Conservation (phyloP, 2,797 vertebrate genomes). For the Choloepus didactylus region DNA sequence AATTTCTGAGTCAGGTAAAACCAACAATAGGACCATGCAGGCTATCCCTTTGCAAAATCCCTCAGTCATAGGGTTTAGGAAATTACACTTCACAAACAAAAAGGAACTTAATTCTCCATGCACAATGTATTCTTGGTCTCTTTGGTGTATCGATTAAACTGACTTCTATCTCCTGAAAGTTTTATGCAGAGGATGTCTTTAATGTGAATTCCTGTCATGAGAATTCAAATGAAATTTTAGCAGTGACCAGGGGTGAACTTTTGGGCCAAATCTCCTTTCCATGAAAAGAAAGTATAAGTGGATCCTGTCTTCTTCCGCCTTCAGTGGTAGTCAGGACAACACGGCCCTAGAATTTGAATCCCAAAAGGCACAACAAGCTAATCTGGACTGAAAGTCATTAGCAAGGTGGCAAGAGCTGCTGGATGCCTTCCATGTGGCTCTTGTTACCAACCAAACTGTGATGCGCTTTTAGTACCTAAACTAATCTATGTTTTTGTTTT, state of each 20-base stretch:
- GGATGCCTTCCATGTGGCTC: conserved; percentile 69
- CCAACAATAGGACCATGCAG: conserved; percentile 54
- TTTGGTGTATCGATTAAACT: conserved; percentile 83
- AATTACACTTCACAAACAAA: conserved; percentile 79
- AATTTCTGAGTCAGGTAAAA: conserved; percentile 83
- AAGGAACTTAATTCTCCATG: conserved; percentile 80
- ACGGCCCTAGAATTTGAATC: conserved; percentile 48
- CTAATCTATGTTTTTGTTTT: conserved; percentile 84
- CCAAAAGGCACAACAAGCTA: conserved; percentile 63
- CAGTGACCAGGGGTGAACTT: conserved; percentile 73
- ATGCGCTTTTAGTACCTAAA: conserved; percentile 74
- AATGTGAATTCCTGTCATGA: conserved; percentile 79
- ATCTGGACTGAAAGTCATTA: conserved; percentile 70
- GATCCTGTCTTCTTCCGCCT: conserved; percentile 33
- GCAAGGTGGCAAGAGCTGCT: conserved; percentile 53
- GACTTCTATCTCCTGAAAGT: conserved; percentile 77
- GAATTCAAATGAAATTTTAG: conserved; percentile 85
- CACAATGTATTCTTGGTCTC: conserved; percentile 60
- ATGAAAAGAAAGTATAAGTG: conserved; percentile 56
- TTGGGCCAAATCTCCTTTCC: conserved; percentile 74
- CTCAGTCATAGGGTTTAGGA: conserved; percentile 68
- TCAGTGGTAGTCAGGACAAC: conserved; percentile 32
- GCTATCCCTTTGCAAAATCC: conserved; percentile 37
- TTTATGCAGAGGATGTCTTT: conserved; percentile 77
- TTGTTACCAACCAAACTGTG: conserved; percentile 74